Percentiles rank a stretch among this genome's conserved stretches.
Conservation (phyloP, 2,113 vertebrate genomes). For the Noturus placidus region DNA sequence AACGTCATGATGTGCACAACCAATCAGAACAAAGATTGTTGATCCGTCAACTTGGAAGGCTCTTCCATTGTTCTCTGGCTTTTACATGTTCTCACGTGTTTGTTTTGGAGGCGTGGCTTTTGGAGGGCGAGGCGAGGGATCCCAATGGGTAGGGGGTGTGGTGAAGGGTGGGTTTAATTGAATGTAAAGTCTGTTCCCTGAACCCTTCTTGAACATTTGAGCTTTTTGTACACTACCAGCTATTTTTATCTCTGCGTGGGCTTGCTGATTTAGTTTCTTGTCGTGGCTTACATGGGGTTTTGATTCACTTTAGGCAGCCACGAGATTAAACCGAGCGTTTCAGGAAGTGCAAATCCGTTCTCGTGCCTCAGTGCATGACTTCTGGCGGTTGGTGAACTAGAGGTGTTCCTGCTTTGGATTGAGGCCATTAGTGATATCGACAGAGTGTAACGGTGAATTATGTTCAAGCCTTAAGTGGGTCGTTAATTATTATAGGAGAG, state of each 20-base stretch:
- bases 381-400: background rate
- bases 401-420: background rate
- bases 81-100: background rate
- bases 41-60: background rate
- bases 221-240: background rate
- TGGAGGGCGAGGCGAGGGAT: background rate
- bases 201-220: background rate
- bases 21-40: background rate
- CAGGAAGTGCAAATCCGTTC: background rate
- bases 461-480: background rate
- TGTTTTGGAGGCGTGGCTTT: too few species aligned
- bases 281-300: background rate
- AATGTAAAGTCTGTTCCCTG: background rate
- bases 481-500: conserved; percentile 14
- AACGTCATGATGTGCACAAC: background rate
- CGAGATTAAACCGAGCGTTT: background rate
- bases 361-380: background rate
- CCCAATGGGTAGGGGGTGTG: too few species aligned
- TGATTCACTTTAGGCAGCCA: background rate
- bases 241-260: background rate
- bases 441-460: background rate
- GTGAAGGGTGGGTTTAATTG: too few species aligned
- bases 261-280: background rate
- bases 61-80: background rate
- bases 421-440: conserved; percentile 4